Conservation (phyloP, 2,113 vertebrate genomes). For the Oreochromis spilurus region DNA sequence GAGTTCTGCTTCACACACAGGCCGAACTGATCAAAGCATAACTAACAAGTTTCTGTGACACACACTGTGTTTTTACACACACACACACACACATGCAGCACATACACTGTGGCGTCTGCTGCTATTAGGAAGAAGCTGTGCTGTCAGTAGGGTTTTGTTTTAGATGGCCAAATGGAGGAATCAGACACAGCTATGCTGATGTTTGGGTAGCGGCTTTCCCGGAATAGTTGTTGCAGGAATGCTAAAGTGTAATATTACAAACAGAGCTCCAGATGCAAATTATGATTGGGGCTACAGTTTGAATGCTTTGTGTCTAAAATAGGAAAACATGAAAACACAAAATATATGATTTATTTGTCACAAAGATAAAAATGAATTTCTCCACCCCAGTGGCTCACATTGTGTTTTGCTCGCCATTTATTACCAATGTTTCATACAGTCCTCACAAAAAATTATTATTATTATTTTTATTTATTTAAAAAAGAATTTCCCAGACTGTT, state of each 20-base stretch:
- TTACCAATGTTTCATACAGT: neutral
- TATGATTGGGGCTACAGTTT: neutral
- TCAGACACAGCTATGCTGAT: neutral
- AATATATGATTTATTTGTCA: neutral
- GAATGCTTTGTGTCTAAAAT: neutral
- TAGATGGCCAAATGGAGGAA: neutral
- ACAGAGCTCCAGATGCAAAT: neutral
- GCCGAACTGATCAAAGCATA: constrained; percentile 30
- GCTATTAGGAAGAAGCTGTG: constrained; percentile 14
- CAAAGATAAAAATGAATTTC: neutral
- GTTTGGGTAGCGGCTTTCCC: neutral
- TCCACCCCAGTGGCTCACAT: neutral
- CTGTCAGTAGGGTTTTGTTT: constrained; percentile 29
- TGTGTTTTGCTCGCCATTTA: neutral
- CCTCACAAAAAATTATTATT: neutral
- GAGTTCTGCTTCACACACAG: neutral
- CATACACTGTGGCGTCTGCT: neutral
- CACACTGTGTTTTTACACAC: neutral
- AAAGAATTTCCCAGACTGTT: accelerated
- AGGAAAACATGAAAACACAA: neutral
- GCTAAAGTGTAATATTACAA: neutral
- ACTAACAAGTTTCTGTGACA: constrained; percentile 6
- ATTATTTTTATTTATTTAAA: neutral
- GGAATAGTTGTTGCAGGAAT: neutral
- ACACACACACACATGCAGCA: neutral